These are phyloP conservation scores for Spheniscus humboldti DNA, from an alignment of 2,797 vertebrate species.

Conservation along the genomic window DNA sequence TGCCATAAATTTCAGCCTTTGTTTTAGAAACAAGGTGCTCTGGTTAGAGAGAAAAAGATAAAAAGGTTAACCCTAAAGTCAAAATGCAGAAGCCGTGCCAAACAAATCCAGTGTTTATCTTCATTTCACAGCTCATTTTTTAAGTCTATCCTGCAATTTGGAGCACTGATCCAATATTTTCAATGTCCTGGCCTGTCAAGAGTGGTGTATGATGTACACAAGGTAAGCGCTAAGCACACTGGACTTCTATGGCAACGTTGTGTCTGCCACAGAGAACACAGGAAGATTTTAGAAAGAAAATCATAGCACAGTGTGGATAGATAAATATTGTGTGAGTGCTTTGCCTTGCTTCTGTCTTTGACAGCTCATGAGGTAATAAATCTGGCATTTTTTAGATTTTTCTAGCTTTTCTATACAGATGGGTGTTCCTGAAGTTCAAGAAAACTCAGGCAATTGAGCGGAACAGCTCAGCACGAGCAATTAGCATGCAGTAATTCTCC, in stretches of 20 bases:
- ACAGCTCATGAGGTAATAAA: not conserved
- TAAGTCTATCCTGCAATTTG: not conserved
- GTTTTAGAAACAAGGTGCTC: not conserved
- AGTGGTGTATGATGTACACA: not conserved
- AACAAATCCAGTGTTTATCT: not conserved
- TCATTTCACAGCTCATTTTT: constrained; percentile 13
- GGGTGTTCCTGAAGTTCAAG: not conserved
- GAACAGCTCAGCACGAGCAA: not conserved
- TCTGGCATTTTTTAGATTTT: not conserved
- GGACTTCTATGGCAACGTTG: not conserved
- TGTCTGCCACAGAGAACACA: not conserved
- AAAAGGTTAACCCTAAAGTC: not conserved
- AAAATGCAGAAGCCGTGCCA: not conserved
- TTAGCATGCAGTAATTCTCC: not conserved
- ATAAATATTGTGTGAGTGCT: not conserved
- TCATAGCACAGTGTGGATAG: not conserved
- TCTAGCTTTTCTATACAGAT: not conserved
- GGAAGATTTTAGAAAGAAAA: not conserved
- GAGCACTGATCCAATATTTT: not conserved
- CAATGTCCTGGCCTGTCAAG: not conserved
- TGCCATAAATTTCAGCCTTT: not conserved
- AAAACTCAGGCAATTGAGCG: not conserved
- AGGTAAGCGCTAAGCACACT: not conserved
- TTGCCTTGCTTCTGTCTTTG: not conserved
- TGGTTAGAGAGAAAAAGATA: not conserved